phyloP scores from a whole-genome alignment of 2,888 invertebrate genomes.

The Eudasyphora cyanicolor region DNA sequence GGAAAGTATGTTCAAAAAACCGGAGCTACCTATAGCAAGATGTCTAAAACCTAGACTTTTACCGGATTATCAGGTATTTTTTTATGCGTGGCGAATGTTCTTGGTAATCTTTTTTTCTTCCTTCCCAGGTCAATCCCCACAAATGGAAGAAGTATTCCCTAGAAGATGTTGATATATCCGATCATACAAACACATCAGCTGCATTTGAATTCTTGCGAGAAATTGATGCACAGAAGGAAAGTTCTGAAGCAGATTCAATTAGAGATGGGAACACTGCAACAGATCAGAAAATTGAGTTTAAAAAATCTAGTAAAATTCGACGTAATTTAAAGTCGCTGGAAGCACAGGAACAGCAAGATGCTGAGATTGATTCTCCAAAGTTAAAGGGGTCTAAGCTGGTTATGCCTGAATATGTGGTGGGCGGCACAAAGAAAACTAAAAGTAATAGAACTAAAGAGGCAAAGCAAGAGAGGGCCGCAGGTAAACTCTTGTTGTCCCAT shows the following conservation, averaged over 20 bases:
- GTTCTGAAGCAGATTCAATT: constrained; percentile 69
- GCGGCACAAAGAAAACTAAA: constrained; percentile 82
- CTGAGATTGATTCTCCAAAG: constrained; percentile 79
- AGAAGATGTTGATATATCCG: constrained; percentile 91
- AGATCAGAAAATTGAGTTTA: constrained; percentile 74
- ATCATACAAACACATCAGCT: constrained; percentile 87
- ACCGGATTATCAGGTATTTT: constrained; percentile 80
- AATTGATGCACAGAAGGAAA: constrained; percentile 82
- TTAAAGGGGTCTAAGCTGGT: constrained; percentile 86
- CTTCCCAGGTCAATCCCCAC: constrained; percentile 85
- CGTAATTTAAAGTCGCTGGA: constrained; percentile 72
- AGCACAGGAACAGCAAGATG: constrained; percentile 71
- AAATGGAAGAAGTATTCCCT: constrained; percentile 91
- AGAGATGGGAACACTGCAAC: background rate
- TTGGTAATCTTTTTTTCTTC: background rate
- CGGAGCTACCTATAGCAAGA: constrained; percentile 84
- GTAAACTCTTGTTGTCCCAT: constrained; percentile 82
- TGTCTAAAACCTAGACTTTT: constrained; percentile 81
- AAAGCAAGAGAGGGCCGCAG: constrained; percentile 72
- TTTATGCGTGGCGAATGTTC: too few species aligned
- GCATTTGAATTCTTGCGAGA: constrained; percentile 88
- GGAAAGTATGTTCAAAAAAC: constrained; percentile 90
- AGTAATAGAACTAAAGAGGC: constrained; percentile 79
- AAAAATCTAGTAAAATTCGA: constrained; percentile 76
- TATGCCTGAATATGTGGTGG: constrained; percentile 92